Evolutionary conservation across 2,113 vertebrate genomes (phyloP).

Genomic region (Plecturocebus donacophilus): DNA sequence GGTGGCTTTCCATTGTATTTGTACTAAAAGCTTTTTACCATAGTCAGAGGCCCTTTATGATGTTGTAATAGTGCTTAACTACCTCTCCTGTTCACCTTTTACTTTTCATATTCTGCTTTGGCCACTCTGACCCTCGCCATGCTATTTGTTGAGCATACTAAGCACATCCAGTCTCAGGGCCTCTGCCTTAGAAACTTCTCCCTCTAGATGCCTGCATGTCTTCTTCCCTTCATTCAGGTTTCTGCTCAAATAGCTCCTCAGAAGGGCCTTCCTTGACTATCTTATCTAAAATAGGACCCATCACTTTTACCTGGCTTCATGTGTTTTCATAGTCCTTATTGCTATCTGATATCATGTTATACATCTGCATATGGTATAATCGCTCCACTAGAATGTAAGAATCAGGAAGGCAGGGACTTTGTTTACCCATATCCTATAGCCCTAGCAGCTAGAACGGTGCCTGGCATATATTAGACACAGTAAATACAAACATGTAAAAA

Average conservation of each 20-base stretch:
- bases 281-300: not conserved
- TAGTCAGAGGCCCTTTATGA: not conserved
- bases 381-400: not conserved
- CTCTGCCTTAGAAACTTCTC: not conserved
- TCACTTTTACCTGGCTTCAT: not conserved
- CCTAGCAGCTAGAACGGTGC: not conserved
- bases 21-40: not conserved
- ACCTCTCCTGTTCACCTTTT: not conserved
- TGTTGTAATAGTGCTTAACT: not conserved
- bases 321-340: not conserved
- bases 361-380: not conserved
- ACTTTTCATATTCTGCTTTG: not conserved
- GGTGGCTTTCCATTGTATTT: not conserved
- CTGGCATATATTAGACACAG: not conserved
- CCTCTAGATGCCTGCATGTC: not conserved
- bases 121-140: not conserved
- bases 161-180: not conserved
- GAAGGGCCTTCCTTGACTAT: not conserved
- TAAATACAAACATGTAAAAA: not conserved
- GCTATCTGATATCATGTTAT: not conserved
- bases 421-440: not conserved
- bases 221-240: not conserved
- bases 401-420: not conserved
- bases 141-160: not conserved
- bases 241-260: not conserved